Evolutionary conservation across 2,888 invertebrate genomes (phyloP), one percentile per base, ranked within the genome.

Genomic region (Synergus itoensis): DNA sequence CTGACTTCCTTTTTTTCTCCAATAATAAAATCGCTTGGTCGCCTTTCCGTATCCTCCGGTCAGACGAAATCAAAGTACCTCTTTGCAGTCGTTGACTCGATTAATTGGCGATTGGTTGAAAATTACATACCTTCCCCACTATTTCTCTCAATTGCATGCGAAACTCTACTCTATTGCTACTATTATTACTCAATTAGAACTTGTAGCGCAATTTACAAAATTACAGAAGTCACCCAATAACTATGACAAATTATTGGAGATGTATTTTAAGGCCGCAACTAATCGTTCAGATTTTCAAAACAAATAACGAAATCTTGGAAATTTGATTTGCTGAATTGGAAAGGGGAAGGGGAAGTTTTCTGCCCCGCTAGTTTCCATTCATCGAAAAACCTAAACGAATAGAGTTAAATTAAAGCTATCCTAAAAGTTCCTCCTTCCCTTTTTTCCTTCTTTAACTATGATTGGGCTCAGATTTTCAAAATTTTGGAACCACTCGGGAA

Each of bases 121-220:
- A 73, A 36, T 73, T 79, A 82, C 78, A 76, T 77, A 14, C 73
- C 28, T 77, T 57, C 40, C 18, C 18, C 28, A 45, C 16, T 64
- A 28, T 36, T 41, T 73, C 60, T 77, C 69, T 73, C 45, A 40
- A 43, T 62, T 57, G n/a, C 4, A 63, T 45, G 73, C 48, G 36
- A 73, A 28, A 28, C 53, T 53, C 8, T n/a, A 53, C 53, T 53
- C n/a, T 53, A 53, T 53, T 69, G 48, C 16, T 53, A 12, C 36
- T n/a, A 40, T 73, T 73, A 12, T 73, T 73, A n/a, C 28, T 36
- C n/a, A 73, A 73, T 73, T 48, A 69, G 45, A 28, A 43, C 18
- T n/a, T 8, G 1, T 28, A 28, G 1, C 28, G n/a, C 16, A 7
- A 45, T 16, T 69, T 11, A 16, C 14, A 69, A 43, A 4, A 48